A percentile compares a stretch with the other conserved stretches of the same genome.
Evolutionary conservation across 2,797 vertebrate species (phyloP).

Genomic region (Pangasius krempfi): DNA sequence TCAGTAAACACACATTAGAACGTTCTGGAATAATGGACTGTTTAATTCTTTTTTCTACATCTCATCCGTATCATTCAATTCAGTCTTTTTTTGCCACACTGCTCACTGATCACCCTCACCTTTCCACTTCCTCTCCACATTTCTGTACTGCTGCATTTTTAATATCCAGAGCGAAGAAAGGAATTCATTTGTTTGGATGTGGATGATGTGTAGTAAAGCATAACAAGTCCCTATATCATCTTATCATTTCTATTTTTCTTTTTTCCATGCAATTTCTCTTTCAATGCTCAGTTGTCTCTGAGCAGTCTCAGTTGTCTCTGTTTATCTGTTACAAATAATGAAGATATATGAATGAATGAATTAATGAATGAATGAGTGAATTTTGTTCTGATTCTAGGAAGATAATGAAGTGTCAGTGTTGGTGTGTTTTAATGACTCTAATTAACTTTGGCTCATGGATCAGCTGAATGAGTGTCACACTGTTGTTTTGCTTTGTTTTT

Average conservation of each 20-base stretch:
- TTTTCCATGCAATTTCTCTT: not conserved
- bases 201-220: constrained; percentile 14
- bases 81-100: constrained; percentile 31
- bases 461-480: not conserved
- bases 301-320: not conserved
- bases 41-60: constrained; percentile 36
- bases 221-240: not conserved
- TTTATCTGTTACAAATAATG: not conserved
- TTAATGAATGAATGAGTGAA: not conserved
- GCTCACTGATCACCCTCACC: not conserved
- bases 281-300: not conserved
- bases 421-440: not conserved
- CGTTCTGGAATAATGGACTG: constrained; percentile 39
- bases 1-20: constrained; percentile 23
- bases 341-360: not conserved
- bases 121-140: not conserved
- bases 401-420: not conserved
- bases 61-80: constrained; percentile 14
- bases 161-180: not conserved
- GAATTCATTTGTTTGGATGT: constrained; percentile 5
- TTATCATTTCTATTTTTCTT: not conserved
- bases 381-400: not conserved
- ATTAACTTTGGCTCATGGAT: not conserved
- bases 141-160: constrained; percentile 12
- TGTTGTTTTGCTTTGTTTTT: not conserved